A percentile compares a stretch with the other conserved stretches of the same genome.
These are phyloP conservation scores for Cliona cf. orientalis DNA, from an alignment of 37 sponge, comb jelly and placozoan species.

Conservation along the genomic window DNA sequence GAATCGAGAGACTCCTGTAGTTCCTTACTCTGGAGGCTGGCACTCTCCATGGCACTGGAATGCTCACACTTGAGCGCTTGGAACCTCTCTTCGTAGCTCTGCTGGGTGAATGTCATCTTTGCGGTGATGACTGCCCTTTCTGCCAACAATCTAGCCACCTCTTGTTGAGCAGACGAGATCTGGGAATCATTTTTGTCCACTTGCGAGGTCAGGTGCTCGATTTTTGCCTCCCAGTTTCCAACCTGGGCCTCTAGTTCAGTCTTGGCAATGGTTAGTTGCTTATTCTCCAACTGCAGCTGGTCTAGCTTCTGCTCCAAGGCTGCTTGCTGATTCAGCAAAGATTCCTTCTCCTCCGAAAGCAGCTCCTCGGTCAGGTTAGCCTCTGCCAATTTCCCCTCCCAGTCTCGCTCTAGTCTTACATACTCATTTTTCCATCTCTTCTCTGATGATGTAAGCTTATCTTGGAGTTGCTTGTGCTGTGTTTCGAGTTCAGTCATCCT, in stretches of 20 bases:
- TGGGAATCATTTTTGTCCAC: conserved; percentile 10
- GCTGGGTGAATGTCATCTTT: background rate
- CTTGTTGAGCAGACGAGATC: conserved; percentile 3
- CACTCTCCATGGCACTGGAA: background rate
- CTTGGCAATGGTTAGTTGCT: background rate
- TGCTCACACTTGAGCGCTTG: background rate
- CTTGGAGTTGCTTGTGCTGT: conserved; percentile 6
- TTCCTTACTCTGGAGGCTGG: background rate
- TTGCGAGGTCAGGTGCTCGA: background rate
- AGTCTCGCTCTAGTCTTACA: conserved; percentile 8
- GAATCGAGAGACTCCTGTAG: background rate
- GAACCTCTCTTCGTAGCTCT: background rate
- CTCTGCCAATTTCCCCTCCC: conserved; percentile 31
- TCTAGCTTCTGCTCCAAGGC: conserved; percentile 9
- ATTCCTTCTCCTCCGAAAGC: conserved; percentile 2
- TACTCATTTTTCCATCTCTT: conserved; percentile 27
- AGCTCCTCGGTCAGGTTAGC: background rate
- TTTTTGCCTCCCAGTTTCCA: conserved; percentile 2
- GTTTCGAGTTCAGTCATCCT: background rate
- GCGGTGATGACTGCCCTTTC: conserved; percentile 16
- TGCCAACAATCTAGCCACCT: conserved; percentile 14
- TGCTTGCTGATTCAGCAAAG: conserved; percentile 5
- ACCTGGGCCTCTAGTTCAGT: conserved; percentile 10
- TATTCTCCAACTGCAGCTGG: background rate
- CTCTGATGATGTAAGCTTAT: background rate